These are phyloP conservation scores for Neodiprion fabricii DNA, from an alignment of 1,140 invertebrate species.

Conservation along the genomic window DNA sequence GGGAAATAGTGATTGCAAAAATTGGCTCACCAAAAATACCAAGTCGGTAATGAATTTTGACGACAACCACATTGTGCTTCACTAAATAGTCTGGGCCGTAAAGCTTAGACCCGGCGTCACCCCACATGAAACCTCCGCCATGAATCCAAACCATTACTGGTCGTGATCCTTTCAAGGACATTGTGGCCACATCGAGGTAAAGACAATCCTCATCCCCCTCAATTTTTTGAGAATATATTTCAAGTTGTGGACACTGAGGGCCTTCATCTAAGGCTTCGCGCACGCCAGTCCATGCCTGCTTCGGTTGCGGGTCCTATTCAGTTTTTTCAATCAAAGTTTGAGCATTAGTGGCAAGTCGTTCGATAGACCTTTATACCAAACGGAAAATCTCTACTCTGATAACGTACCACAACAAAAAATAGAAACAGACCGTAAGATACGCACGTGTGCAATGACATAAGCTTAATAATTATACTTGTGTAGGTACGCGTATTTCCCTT, in stretches of 20 bases:
- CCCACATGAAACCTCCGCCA: conserved; percentile 68
- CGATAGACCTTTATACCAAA: background rate
- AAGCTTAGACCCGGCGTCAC: conserved; percentile 49
- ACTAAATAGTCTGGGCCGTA: conserved; percentile 68
- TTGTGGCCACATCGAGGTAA: conserved; percentile 81
- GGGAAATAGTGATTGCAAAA: background rate
- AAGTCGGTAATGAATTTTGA: conserved; percentile 73
- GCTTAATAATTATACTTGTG: too few relatives aligned
- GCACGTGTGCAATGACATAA: too few relatives aligned
- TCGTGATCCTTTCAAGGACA: conserved; percentile 66
- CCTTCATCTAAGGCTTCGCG: conserved; percentile 35
- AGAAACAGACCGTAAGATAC: too few relatives aligned
- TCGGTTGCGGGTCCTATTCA: conserved; percentile 39
- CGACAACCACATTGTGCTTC: conserved; percentile 66
- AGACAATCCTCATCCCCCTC: conserved; percentile 77
- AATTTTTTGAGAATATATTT: conserved; percentile 31
- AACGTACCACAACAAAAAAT: too few relatives aligned
- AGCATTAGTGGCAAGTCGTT: too few relatives aligned
- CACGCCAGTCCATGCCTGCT: conserved; percentile 38
- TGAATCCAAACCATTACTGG: conserved; percentile 51
- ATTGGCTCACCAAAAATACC: conserved; percentile 59
- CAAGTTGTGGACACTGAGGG: conserved; percentile 27
- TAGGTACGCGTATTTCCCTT: too few relatives aligned
- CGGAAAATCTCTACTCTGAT: background rate
- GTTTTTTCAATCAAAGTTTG: background rate